These are phyloP conservation scores for Halcyon badia DNA, from an alignment of 2,797 vertebrate genomes.

Conservation along the genomic window DNA sequence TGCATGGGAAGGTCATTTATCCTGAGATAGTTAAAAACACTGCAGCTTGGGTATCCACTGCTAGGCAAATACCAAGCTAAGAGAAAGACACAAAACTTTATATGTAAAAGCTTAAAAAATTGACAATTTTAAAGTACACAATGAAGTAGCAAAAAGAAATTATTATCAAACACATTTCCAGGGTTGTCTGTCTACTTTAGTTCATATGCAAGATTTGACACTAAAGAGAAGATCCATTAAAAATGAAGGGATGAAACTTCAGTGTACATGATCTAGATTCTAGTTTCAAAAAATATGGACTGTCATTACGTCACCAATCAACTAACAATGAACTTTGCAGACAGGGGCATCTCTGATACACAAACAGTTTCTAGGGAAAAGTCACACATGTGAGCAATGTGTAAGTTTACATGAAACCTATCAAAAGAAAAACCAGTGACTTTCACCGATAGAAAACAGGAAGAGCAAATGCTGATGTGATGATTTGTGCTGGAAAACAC, in stretches of 20 bases:
- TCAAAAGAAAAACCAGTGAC: neutral
- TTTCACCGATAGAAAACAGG: neutral
- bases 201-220: neutral
- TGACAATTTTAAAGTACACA: neutral
- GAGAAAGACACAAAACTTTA: neutral
- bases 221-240: neutral
- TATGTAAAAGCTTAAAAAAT: neutral
- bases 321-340: neutral
- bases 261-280: neutral
- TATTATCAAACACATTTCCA: rapidly evolving
- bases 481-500: neutral
- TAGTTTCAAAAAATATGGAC: neutral
- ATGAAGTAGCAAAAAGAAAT: neutral
- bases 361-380: neutral
- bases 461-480: neutral
- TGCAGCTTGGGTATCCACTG: neutral
- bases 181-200: neutral
- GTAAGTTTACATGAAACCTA: neutral
- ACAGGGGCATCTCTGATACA: neutral
- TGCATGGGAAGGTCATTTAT: neutral
- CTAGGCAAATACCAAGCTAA: neutral
- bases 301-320: neutral
- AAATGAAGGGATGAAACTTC: neutral
- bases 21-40: neutral
- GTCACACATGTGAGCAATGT: neutral